Evolutionary conservation across 2,888 invertebrate genomes (phyloP).

Genomic region (Vesta saturnalis): DNA sequence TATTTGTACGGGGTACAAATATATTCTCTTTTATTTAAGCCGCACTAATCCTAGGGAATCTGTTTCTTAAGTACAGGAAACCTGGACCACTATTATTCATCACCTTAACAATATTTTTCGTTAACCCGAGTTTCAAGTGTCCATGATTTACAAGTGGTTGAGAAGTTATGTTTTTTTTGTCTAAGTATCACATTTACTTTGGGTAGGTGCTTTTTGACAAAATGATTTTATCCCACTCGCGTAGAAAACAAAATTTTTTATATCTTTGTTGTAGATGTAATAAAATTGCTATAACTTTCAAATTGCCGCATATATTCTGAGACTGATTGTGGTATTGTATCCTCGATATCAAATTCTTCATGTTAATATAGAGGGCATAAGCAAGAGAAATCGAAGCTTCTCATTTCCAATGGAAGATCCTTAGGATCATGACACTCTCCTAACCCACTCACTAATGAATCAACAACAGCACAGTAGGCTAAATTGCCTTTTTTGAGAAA

Average conservation of each 20-base stretch:
- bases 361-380: neutral
- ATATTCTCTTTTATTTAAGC: conserved; percentile 34
- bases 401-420: neutral
- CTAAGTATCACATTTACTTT: too few relatives aligned
- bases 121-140: conserved; percentile 26
- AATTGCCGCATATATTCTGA: neutral
- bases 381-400: neutral
- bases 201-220: neutral
- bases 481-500: conserved; percentile 3
- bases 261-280: neutral
- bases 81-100: conserved; percentile 20
- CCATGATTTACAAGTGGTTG: conserved; percentile 6
- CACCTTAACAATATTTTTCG: conserved; percentile 28
- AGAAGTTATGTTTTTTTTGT: too few relatives aligned
- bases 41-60: conserved; percentile 31
- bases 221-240: neutral
- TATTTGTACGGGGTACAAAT: conserved; percentile 26
- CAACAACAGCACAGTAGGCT: neutral
- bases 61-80: conserved; percentile 24
- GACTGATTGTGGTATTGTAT: neutral
- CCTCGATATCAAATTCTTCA: neutral
- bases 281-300: conserved; percentile 10
- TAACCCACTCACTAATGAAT: neutral
- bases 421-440: neutral
- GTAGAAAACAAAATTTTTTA: conserved; percentile 7